These are phyloP conservation scores for Taeniopygia guttata DNA, from an alignment of 2,797 vertebrate genomes.

Conservation along the genomic window DNA sequence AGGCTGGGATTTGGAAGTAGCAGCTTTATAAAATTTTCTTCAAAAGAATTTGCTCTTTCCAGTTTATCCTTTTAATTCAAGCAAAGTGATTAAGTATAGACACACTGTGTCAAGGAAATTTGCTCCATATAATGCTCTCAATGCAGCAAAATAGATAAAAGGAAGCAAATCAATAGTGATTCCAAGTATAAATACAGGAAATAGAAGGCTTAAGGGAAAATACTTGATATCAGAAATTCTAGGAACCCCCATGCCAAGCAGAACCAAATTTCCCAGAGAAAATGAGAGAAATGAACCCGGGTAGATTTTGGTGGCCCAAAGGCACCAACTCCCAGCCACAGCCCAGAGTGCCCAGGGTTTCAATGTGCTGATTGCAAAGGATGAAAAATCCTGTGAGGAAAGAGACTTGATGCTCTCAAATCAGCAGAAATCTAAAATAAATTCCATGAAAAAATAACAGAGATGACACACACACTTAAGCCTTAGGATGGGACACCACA, in stretches of 20 bases:
- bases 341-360: fast-evolving
- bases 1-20: not conserved
- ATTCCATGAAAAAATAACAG: not conserved
- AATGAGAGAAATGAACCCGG: not conserved
- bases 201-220: not conserved
- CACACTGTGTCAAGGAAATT: not conserved
- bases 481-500: not conserved
- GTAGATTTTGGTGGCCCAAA: not conserved
- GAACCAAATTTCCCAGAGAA: not conserved
- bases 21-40: not conserved
- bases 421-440: not conserved
- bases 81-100: not conserved
- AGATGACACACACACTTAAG: not conserved
- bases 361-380: not conserved
- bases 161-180: not conserved
- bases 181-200: not conserved
- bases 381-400: not conserved
- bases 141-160: not conserved
- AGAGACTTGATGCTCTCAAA: not conserved
- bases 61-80: not conserved
- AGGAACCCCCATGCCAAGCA: not conserved
- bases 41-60: not conserved
- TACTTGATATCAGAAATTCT: not conserved
- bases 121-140: not conserved
- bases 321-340: not conserved